Conservation (phyloP, 2,888 invertebrate species). For the Uropetala carovei region DNA sequence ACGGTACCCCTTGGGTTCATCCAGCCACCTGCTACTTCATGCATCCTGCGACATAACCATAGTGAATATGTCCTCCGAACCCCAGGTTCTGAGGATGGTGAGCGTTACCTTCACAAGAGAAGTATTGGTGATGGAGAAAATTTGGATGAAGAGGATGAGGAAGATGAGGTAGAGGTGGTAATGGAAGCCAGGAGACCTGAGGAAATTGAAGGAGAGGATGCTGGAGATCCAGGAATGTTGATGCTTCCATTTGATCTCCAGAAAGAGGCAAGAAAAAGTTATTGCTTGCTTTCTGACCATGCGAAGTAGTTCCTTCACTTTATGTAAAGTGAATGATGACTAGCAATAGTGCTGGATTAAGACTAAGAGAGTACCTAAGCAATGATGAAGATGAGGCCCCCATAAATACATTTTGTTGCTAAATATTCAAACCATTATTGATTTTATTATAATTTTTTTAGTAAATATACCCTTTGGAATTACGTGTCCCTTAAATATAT, state of each 20-base stretch:
- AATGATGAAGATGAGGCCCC: no score
- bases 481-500: no score
- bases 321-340: no score
- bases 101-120: slow-evolving; percentile 65
- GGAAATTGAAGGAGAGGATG: slow-evolving; percentile 69
- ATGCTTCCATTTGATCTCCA: slow-evolving; percentile 27
- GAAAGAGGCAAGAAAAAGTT: neutral
- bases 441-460: no score
- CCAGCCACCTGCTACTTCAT: slow-evolving; percentile 94
- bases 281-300: no score
- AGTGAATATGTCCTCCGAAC: slow-evolving; percentile 81
- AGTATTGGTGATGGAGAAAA: slow-evolving; percentile 66
- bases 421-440: no score
- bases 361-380: no score
- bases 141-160: slow-evolving; percentile 68
- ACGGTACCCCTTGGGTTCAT: slow-evolving; percentile 97
- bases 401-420: no score
- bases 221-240: slow-evolving; percentile 65
- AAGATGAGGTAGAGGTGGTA: slow-evolving; percentile 58
- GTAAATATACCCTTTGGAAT: no score
- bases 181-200: slow-evolving; percentile 19
- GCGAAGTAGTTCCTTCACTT: no score
- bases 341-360: no score
- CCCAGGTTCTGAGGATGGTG: slow-evolving; percentile 73
- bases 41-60: slow-evolving; percentile 82